Conservation (phyloP, 2,888 invertebrate species). For the Amphipoea oculea region DNA sequence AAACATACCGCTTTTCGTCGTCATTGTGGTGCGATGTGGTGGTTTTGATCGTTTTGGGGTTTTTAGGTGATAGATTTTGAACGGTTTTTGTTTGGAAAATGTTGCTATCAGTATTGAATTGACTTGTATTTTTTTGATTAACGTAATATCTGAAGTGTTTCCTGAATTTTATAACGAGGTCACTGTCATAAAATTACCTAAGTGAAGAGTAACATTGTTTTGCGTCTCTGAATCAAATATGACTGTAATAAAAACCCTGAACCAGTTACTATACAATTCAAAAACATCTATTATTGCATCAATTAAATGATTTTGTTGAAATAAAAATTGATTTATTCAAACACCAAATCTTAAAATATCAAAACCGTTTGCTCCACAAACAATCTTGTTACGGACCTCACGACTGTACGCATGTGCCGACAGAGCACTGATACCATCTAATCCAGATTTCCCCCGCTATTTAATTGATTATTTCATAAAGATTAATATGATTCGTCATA, state of each 20-base stretch:
- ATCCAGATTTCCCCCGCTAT: conserved; percentile 87
- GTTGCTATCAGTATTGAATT: neutral
- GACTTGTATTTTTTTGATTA: neutral
- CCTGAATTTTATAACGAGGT: neutral
- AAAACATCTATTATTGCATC: neutral
- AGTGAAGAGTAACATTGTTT: neutral
- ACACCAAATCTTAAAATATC: conserved; percentile 68
- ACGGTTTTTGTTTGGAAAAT: neutral
- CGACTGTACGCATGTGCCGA: conserved; percentile 87
- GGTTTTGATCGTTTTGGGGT: conserved; percentile 76
- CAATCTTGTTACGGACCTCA: conserved; percentile 83
- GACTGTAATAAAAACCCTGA: neutral
- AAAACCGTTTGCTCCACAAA: conserved; percentile 68
- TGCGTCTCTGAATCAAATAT: neutral
- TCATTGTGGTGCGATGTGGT: conserved; percentile 62
- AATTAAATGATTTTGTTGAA: too few relatives aligned
- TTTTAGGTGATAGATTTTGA: conserved; percentile 12
- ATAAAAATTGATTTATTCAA: too few relatives aligned
- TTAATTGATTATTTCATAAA: conserved; percentile 89
- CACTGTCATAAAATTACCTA: neutral
- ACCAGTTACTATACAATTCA: neutral
- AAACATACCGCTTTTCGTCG: conserved; percentile 81
- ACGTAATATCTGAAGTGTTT: neutral
- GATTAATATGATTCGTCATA: conserved; percentile 88
- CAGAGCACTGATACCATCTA: conserved; percentile 87